Evolutionary conservation across 2,888 invertebrate species (phyloP), one percentile per base, ranked within the genome.

Genomic region (Mythimna albipuncta): DNA sequence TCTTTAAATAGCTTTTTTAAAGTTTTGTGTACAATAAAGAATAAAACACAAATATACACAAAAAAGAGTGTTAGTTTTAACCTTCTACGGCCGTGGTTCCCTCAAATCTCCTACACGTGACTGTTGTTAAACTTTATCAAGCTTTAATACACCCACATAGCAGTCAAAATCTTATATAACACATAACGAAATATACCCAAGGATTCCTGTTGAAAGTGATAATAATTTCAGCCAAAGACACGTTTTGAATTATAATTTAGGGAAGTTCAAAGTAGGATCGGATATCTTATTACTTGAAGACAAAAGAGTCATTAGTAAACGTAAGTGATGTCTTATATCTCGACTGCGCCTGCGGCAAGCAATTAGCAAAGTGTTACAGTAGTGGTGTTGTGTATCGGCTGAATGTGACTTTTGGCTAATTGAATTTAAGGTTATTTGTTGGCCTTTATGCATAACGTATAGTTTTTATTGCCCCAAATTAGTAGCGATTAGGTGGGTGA

Each of bases 331-430:
- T 67, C 19, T 69, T 68, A 63, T 54, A 65, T 57, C 19, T 69
- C 58, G 19, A 19, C 35, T 62, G 63, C 19, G 65, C 59, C 57
- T 72, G 54, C 55, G 64, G 55, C 44, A 50, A 69, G 50, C 63
- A 81, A 81, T 83, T 84, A 69, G 71, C 70, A 77, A 83, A 84
- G 77, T 81, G 69, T 68, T 65, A 32, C 16, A 19, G 10, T 21
- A 57, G 55, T 50, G 32, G 10, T 16, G n/a, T 19, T 50, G 55
- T 55, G 35, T 54, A 44, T 62, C 21, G 47, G 44, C 61, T 9
- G n/a, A 78, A 35, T 64, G 63, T 70, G 59, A 54, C n/a, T 64
- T 64, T 64, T 71, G 9, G 19, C 32, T 64, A 70, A 63, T 77
- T 47, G 32, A 35, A 69, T 65, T 54, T 54, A 64, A 47, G 38